phyloP scores from a whole-genome alignment of 2,888 invertebrate genomes.

The Pyrrhia umbra region DNA sequence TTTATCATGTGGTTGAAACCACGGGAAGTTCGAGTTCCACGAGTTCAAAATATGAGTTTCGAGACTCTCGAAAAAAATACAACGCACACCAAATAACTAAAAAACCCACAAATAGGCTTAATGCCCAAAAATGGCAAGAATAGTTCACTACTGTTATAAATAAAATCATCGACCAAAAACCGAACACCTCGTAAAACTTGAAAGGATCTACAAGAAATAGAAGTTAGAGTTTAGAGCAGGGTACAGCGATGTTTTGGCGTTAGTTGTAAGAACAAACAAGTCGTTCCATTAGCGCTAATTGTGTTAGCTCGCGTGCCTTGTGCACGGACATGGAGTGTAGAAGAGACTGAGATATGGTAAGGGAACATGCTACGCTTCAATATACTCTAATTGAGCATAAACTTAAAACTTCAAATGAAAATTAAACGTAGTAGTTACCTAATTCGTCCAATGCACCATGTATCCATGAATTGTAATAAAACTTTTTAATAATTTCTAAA shows the following conservation, averaged over 20 bases:
- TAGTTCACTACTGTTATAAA: no score
- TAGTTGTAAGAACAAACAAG: slow-evolving; percentile 71
- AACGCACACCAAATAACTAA: no score
- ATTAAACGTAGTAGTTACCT: no score
- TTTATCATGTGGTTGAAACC: no score
- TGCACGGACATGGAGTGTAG: slow-evolving; percentile 19
- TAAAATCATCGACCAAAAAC: slow-evolving; percentile 14
- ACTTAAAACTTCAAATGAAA: not conserved
- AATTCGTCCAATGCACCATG: no score
- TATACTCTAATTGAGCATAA: not conserved
- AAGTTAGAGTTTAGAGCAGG: slow-evolving; percentile 47
- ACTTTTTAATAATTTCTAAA: not conserved
- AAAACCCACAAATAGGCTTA: no score
- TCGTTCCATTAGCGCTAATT: slow-evolving; percentile 80
- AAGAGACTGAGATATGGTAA: slow-evolving; percentile 15
- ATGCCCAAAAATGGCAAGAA: no score
- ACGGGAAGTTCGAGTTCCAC: no score
- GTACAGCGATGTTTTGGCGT: slow-evolving; percentile 57
- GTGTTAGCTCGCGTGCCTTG: slow-evolving; percentile 60
- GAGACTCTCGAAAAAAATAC: no score
- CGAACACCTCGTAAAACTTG: slow-evolving; percentile 43
- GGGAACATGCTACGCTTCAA: slow-evolving; percentile 28
- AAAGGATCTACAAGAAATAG: slow-evolving; percentile 50
- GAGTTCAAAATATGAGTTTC: no score
- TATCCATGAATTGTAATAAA: not conserved